These are phyloP conservation scores for Chironex yamaguchii DNA, from an alignment of 30 jellyfish, hydroid and myxozoan genomes.

Conservation along the genomic window DNA sequence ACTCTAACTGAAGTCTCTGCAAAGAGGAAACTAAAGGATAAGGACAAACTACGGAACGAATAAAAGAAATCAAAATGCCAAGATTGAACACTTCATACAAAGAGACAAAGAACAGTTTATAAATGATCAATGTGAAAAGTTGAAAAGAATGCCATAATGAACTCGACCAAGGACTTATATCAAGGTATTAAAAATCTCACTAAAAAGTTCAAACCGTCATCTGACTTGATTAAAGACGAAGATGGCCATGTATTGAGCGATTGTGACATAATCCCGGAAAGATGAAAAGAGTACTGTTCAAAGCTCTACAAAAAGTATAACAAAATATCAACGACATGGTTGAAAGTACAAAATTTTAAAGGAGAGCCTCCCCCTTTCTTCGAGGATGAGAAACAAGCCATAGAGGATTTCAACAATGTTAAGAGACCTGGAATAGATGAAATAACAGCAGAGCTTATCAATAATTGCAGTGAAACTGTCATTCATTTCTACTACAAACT, in stretches of 20 bases:
- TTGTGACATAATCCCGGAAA: too few species aligned
- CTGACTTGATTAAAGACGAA: too few species aligned
- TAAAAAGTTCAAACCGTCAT: too few species aligned
- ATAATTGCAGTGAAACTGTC: constrained; percentile 2
- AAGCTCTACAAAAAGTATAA: too few species aligned
- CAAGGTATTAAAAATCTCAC: too few species aligned
- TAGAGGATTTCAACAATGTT: constrained; percentile 18
- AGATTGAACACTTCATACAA: neutral
- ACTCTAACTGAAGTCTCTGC: neutral
- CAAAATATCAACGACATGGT: too few species aligned
- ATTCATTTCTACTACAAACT: constrained; percentile 5
- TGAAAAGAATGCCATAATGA: constrained; percentile 8
- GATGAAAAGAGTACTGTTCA: too few species aligned
- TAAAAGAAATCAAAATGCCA: constrained; percentile 13
- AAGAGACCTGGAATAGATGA: constrained; percentile 62
- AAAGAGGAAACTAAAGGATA: neutral
- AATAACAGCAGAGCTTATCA: constrained; percentile 20
- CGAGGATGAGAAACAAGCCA: constrained; percentile 31
- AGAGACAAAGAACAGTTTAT: constrained; percentile 13
- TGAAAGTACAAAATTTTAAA: too few species aligned
- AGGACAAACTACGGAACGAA: neutral
- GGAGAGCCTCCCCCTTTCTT: constrained; percentile 46
- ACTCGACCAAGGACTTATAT: too few species aligned
- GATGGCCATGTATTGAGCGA: too few species aligned
- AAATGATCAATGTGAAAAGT: neutral